A percentile compares a stretch with the other conserved stretches of the same genome.
These are phyloP conservation scores for Ptychobarbus kaznakovi DNA, from an alignment of 2,797 vertebrate genomes.

Conservation along the genomic window DNA sequence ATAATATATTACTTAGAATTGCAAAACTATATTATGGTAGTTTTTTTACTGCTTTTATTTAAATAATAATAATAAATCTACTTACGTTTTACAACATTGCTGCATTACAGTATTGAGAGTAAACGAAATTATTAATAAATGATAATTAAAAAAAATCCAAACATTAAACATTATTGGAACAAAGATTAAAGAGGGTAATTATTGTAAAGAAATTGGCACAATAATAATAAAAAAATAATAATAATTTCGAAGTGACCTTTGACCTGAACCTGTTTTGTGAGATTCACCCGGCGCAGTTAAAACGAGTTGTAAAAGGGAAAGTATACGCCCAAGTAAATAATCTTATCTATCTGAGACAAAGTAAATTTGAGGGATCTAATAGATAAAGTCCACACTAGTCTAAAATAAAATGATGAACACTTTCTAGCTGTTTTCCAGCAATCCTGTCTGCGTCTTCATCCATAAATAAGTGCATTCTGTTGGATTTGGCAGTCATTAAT, in stretches of 20 bases:
- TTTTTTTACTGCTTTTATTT: neutral
- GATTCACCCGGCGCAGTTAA: neutral
- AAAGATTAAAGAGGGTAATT: neutral
- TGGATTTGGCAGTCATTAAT: constrained; percentile 63
- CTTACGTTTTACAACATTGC: no score
- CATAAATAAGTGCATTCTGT: neutral
- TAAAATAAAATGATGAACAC: neutral
- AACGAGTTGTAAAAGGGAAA: neutral
- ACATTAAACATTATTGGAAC: neutral
- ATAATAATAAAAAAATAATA: no score
- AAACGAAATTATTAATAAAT: neutral
- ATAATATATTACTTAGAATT: neutral
- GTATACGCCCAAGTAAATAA: neutral
- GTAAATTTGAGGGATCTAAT: neutral
- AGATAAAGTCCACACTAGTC: neutral
- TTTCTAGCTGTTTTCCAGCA: neutral
- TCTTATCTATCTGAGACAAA: neutral
- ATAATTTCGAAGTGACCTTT: neutral
- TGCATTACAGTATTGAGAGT: neutral
- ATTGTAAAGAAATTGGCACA: neutral
- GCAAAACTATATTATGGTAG: neutral
- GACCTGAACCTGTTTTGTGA: neutral
- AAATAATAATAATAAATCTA: neutral
- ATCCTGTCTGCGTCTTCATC: neutral
- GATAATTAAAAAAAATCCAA: neutral